A percentile compares a stretch with the other conserved stretches of the same genome.
phyloP scores from a whole-genome alignment of 2,888 invertebrate species.

The Idaea dimidiata region DNA sequence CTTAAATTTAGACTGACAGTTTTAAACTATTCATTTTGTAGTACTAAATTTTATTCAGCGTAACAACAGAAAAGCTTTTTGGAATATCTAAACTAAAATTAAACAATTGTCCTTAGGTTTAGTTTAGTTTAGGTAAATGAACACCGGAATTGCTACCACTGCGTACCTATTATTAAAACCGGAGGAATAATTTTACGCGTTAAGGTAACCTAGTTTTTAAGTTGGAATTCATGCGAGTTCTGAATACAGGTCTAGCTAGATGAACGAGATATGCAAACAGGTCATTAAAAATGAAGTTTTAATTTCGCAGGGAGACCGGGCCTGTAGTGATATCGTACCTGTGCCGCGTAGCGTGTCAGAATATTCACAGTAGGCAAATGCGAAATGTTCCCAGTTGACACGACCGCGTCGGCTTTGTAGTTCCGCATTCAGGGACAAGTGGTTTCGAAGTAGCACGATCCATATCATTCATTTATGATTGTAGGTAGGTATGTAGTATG shows the following conservation, averaged over 20 bases:
- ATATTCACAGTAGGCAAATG: conserved; percentile 32
- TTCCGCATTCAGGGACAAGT: neutral
- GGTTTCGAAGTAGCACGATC: neutral
- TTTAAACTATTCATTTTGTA: too few relatives aligned
- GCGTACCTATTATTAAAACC: too few relatives aligned
- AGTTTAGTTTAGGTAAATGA: too few relatives aligned
- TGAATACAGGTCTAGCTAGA: conserved; percentile 24
- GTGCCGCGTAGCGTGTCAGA: conserved; percentile 32
- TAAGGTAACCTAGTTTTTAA: conserved; percentile 24
- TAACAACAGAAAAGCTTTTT: too few relatives aligned
- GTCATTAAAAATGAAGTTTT: conserved; percentile 74
- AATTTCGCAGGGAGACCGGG: conserved; percentile 51
- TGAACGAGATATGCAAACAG: conserved; percentile 54
- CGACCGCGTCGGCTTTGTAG: neutral
- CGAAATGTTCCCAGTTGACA: conserved; percentile 9
- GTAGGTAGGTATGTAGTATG: neutral
- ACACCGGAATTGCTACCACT: too few relatives aligned
- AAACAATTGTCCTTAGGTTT: too few relatives aligned
- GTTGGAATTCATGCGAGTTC: conserved; percentile 33
- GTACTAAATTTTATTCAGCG: too few relatives aligned
- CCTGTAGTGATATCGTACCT: conserved; percentile 9
- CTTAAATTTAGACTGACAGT: too few relatives aligned
- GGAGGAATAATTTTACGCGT: neutral
- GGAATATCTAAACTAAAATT: too few relatives aligned
- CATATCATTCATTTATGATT: neutral